Evolutionary conservation across 1,140 invertebrate species (phyloP).

Genomic region (Aplysia californica): DNA sequence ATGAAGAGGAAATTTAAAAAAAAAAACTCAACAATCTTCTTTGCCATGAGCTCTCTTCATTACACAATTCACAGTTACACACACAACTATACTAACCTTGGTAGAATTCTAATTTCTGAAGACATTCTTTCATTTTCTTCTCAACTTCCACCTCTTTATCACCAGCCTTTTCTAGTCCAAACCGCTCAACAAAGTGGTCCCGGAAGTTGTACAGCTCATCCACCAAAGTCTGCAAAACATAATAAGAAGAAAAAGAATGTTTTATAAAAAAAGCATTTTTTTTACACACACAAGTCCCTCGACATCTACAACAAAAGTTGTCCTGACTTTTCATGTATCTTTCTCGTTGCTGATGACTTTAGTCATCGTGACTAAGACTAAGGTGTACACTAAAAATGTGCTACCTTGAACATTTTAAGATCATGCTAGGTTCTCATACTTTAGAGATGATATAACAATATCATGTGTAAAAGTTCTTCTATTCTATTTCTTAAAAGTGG

Average conservation of each 20-base stretch:
- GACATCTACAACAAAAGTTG: not conserved
- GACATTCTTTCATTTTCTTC: conserved; percentile 74
- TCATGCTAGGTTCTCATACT: too few species aligned
- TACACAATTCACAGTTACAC: too few species aligned
- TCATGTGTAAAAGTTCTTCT: too few species aligned
- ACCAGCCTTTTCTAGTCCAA: conserved; percentile 76
- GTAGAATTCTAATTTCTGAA: conserved; percentile 76
- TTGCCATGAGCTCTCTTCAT: too few species aligned
- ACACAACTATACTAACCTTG: too few species aligned
- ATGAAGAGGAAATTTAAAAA: too few species aligned
- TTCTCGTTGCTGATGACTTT: too few species aligned
- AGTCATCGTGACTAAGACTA: not conserved
- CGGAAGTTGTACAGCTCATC: conserved; percentile 77
- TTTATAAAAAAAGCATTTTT: not conserved
- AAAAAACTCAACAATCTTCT: too few species aligned
- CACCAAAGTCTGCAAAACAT: conserved; percentile 73
- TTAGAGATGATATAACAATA: too few species aligned
- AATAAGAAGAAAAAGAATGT: not conserved
- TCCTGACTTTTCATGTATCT: too few species aligned
- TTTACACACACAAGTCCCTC: not conserved
- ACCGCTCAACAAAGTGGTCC: conserved; percentile 83
- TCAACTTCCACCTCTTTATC: conserved; percentile 77
- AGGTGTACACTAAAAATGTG: not conserved
- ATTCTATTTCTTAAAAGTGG: too few species aligned
- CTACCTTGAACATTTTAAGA: too few species aligned